Conservation (phyloP, 2,113 vertebrate genomes). For the Phylloscopus trochiloides region DNA sequence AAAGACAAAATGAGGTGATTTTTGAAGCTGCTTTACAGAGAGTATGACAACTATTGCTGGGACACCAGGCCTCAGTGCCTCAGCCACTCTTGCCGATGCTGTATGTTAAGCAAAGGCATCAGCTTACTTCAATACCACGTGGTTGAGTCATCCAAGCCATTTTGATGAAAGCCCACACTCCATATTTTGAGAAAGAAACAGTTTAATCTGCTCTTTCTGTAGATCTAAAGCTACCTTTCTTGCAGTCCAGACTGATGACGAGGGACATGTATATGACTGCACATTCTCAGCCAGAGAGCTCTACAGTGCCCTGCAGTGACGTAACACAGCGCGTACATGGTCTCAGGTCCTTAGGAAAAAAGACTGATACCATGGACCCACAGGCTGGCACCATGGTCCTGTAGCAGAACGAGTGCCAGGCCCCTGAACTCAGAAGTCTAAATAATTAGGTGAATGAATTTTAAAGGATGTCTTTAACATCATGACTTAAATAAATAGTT, state of each 20-base stretch:
- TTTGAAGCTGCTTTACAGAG: neutral
- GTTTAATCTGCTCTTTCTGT: neutral
- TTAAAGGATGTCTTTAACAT: neutral
- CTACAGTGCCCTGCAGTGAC: neutral
- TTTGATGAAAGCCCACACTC: neutral
- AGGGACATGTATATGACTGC: neutral
- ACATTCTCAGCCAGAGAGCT: neutral
- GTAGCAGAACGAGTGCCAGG: neutral
- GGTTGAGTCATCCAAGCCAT: neutral
- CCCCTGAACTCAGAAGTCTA: neutral
- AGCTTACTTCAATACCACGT: accelerated
- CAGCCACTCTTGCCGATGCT: neutral
- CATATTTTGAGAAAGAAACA: neutral
- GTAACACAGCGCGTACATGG: accelerated
- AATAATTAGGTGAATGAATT: neutral
- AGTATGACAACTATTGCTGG: neutral
- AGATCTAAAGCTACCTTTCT: neutral
- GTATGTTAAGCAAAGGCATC: neutral
- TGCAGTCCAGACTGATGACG: neutral
- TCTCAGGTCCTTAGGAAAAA: neutral
- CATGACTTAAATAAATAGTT: neutral
- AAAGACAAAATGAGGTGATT: neutral
- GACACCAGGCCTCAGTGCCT: neutral
- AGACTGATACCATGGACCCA: neutral
- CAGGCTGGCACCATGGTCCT: neutral